Percentiles rank a stretch among this genome's conserved stretches.
phyloP scores from a whole-genome alignment of 2,797 vertebrate genomes.

The Psittacula derbiana region DNA sequence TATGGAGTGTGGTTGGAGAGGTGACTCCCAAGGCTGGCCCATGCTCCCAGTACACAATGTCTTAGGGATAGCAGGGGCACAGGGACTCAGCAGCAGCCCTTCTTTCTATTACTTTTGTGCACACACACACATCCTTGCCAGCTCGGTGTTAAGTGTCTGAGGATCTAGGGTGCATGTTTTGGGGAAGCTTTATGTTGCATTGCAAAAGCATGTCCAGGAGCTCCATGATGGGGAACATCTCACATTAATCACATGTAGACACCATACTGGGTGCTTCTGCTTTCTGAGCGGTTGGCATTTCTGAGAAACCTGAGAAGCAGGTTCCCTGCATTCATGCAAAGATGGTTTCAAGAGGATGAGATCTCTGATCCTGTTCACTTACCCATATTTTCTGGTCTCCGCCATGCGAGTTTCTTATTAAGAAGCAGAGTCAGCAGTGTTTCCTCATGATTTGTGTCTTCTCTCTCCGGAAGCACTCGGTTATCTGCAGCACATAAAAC shows the following conservation, averaged over 20 bases:
- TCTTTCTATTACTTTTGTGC: background rate
- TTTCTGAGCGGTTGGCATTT: background rate
- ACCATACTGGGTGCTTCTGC: background rate
- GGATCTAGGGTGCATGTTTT: rapidly evolving
- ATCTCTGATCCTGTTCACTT: background rate
- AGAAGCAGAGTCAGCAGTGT: conserved; percentile 66
- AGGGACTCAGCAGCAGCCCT: background rate
- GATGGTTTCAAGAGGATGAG: background rate
- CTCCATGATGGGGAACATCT: background rate
- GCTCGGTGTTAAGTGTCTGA: background rate
- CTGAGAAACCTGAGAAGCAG: background rate
- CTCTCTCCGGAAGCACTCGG: conserved; percentile 63
- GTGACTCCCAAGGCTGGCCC: background rate
- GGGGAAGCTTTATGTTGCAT: background rate
- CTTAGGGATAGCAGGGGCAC: background rate
- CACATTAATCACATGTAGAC: background rate
- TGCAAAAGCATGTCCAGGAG: background rate
- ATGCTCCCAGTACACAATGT: rapidly evolving
- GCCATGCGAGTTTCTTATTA: conserved; percentile 55
- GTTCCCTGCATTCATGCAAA: background rate
- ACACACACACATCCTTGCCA: background rate
- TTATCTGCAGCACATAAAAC: conserved; percentile 54
- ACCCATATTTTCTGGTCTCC: conserved; percentile 60
- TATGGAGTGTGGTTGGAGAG: background rate
- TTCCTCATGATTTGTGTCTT: conserved; percentile 51